These are phyloP conservation scores for Pampusana beccarii DNA, from an alignment of 2,113 vertebrate species.

Conservation along the genomic window DNA sequence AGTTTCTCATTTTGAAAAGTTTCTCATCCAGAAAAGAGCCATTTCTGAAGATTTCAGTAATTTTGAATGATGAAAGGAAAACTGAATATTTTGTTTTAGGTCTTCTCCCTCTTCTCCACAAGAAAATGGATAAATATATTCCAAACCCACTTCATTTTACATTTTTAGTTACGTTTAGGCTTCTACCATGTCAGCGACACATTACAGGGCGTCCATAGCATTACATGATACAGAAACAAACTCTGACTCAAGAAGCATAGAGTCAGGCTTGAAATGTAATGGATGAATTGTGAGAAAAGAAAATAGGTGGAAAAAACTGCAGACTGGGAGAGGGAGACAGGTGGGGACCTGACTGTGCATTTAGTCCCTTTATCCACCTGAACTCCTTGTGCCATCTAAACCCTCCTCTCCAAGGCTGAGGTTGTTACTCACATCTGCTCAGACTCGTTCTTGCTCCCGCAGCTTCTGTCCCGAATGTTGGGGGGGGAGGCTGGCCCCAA, in stretches of 20 bases:
- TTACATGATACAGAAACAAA: rapidly evolving
- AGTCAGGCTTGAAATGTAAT: not conserved
- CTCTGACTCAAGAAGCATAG: not conserved
- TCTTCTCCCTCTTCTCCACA: not conserved
- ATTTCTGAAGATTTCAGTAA: not conserved
- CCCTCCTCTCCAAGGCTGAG: too few relatives aligned
- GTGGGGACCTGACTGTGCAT: too few relatives aligned
- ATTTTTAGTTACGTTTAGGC: not conserved
- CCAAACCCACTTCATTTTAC: not conserved
- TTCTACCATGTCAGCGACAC: rapidly evolving
- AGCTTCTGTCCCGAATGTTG: too few relatives aligned
- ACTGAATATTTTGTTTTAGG: rapidly evolving
- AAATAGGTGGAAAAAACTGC: not conserved
- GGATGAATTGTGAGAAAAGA: not conserved
- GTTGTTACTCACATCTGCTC: not conserved
- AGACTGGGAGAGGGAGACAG: rapidly evolving
- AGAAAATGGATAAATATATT: not conserved
- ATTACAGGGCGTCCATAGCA: not conserved
- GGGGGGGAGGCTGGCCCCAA: too few relatives aligned
- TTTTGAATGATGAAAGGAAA: not conserved
- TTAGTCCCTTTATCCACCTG: not conserved
- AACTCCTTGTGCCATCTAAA: not conserved
- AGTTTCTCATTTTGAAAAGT: not conserved
- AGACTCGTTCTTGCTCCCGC: not conserved
- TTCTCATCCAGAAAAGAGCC: not conserved